Conservation (phyloP, 2,888 invertebrate species). For the Chouioia cunea region DNA sequence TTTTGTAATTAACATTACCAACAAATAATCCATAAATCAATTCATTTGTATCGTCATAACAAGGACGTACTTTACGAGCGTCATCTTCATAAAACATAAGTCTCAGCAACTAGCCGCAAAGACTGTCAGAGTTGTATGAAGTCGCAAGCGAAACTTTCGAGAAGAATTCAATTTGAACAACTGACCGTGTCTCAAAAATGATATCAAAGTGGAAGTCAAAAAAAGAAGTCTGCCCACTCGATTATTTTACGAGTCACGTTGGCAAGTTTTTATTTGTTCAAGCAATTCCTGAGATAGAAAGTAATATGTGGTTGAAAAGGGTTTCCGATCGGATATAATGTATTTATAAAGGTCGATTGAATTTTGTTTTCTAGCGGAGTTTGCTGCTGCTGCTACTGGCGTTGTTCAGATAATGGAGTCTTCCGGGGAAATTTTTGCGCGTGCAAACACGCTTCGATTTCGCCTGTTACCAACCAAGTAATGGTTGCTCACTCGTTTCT, state of each 20-base stretch:
- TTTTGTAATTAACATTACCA: no score
- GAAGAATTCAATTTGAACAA: no score
- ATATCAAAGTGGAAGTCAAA: no score
- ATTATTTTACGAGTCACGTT: conserved; percentile 24
- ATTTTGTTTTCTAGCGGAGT: conserved; percentile 22
- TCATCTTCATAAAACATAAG: no score
- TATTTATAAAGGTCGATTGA: conserved; percentile 37
- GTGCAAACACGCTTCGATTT: conserved; percentile 35
- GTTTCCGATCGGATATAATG: conserved; percentile 34
- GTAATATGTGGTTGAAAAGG: conserved; percentile 31
- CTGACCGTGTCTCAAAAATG: no score
- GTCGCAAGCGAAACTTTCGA: no score
- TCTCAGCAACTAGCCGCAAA: no score
- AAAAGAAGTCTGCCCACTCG: background rate
- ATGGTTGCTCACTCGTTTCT: background rate
- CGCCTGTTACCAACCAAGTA: background rate
- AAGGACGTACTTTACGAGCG: no score
- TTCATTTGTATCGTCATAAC: no score
- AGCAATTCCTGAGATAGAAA: background rate
- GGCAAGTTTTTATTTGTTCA: conserved; percentile 1
- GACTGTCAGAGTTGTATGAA: no score
- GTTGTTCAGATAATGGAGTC: conserved; percentile 20
- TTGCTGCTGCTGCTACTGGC: background rate
- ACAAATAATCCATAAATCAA: no score
- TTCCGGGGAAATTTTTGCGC: conserved; percentile 24